Evolutionary conservation across 2,888 invertebrate species (phyloP).

Genomic region (Drosophila heteroneura): DNA sequence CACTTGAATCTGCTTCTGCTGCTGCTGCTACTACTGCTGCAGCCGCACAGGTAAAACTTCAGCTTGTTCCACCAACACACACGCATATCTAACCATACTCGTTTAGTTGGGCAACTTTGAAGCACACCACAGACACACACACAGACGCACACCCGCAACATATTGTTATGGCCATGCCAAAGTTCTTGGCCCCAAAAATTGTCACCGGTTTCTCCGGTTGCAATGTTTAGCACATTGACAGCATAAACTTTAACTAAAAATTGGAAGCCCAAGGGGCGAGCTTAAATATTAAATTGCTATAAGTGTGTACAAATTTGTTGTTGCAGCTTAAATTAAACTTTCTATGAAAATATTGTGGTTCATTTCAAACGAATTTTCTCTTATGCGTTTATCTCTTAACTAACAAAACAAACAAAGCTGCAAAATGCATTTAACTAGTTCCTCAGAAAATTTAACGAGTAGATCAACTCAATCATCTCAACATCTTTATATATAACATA

Average conservation of each 20-base stretch:
- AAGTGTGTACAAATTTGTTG: constrained; percentile 8
- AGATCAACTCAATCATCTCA: background rate
- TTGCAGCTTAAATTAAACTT: background rate
- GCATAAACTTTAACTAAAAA: constrained; percentile 71
- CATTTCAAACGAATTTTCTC: constrained; percentile 3
- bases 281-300: constrained; percentile 37
- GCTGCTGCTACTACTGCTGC: background rate
- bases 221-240: constrained; percentile 75
- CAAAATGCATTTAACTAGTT: constrained; percentile 26
- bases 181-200: constrained; percentile 77
- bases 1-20: constrained; percentile 65
- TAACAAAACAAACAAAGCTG: background rate
- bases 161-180: constrained; percentile 70
- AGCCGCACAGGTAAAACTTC: constrained; percentile 56
- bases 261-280: constrained; percentile 34
- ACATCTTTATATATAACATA: background rate
- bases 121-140: constrained; percentile 8
- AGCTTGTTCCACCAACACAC: constrained; percentile 28
- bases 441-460: background rate
- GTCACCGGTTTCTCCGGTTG: constrained; percentile 64
- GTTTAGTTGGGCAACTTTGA: constrained; percentile 55
- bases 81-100: constrained; percentile 27
- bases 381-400: background rate
- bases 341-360: background rate
- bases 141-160: constrained; percentile 51